Evolutionary conservation across 2,888 invertebrate genomes (phyloP), one percentile per base, ranked within the genome.

Genomic region (Ernsta delagoae): DNA sequence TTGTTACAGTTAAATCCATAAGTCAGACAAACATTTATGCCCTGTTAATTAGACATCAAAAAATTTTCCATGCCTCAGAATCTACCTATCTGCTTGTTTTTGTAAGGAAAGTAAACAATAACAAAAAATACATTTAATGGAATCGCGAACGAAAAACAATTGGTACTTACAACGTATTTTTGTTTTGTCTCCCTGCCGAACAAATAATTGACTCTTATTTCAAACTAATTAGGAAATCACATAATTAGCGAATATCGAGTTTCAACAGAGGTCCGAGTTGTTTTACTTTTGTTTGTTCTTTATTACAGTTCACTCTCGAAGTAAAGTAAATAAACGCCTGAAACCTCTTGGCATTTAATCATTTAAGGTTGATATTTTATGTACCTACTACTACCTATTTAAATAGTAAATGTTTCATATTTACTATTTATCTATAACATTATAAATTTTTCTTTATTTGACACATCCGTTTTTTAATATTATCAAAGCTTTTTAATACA

Each of bases 231-330:
- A 61, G 34, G 12, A 61, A 48, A 72, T 72, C 68, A 71, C 56
- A 39, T 70, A 70, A 72, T 72, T 72, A 71, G 65, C 59, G 62
- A 62, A 59, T 70, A 71, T 70, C 59, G 59, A 65, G 61, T 61
- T 70, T 16, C 56, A 57, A 48, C 16, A 43, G 48, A 57, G 34
- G 68, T 41, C 69, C 61, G 72, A 63, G 62, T 70, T 70, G 61
- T 70, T 70, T 70, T 59, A 12, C 16, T 50, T 50, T 50, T 50
- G 50, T 50, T 50, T 50, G 8, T 24, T 12, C 50, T 50, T 50
- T 50, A 7, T 24, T 16, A 6, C 12, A 50, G 8, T 50, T 50
- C 8, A 8, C 24, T 50, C 16, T 50, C 16, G 16, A 50, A 50
- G 24, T 24, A 24, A 50, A 50, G 16, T 50, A 50, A 50, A 24